These are phyloP conservation scores for Balearica regulorum DNA, from an alignment of 2,797 vertebrate genomes.

Conservation along the genomic window DNA sequence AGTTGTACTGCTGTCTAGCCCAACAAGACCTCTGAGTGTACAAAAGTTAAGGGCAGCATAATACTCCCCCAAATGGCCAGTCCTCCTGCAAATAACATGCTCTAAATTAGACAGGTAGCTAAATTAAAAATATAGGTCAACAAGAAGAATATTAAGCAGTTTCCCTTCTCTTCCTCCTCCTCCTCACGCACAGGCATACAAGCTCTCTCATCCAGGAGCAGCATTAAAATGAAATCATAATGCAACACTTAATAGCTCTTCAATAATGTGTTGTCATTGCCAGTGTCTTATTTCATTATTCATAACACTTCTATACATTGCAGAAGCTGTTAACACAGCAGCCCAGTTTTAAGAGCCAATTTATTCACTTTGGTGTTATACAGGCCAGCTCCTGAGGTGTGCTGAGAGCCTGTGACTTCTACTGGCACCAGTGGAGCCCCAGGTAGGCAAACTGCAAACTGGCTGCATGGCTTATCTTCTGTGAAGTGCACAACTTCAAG, in stretches of 20 bases:
- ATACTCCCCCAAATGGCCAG: neutral
- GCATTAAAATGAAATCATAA: conserved; percentile 54
- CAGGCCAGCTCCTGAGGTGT: neutral
- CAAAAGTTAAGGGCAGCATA: neutral
- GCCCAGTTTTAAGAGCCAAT: neutral
- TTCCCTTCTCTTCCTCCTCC: neutral
- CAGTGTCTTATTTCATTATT: conserved; percentile 39
- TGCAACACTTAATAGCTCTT: conserved; percentile 49
- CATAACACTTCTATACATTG: conserved; percentile 20
- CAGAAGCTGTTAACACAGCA: conserved; percentile 30
- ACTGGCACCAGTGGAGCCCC: neutral
- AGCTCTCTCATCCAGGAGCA: conserved; percentile 9
- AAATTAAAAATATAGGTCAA: conserved; percentile 19
- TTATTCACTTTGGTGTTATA: neutral
- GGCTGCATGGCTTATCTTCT: neutral
- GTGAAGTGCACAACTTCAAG: neutral
- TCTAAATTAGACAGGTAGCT: neutral
- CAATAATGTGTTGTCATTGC: conserved; percentile 24
- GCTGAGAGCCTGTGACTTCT: neutral
- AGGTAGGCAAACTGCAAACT: neutral
- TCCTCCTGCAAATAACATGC: neutral
- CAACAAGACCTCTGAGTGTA: neutral
- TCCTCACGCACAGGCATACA: neutral
- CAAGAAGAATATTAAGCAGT: conserved; percentile 34
- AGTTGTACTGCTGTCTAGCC: neutral